Base-by-base conservation (phyloP, 1,140 invertebrate species). In the Orchesella cincta region DNA sequence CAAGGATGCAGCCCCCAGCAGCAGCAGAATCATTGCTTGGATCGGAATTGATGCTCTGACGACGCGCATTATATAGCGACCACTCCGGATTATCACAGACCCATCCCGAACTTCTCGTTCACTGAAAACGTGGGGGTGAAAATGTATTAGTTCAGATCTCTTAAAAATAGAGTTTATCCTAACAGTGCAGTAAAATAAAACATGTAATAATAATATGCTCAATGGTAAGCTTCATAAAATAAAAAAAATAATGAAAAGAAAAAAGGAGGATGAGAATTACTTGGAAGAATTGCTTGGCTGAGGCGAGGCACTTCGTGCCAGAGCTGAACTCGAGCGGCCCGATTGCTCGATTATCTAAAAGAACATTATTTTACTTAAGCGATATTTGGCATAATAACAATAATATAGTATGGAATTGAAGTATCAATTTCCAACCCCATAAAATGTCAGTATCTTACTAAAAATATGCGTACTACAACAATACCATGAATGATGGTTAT, bases 41-140 rank as follows among this genome's bases (percentile, higher is more conserved):
- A 98, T 93, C 34, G 95, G 95, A 78, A 98, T 87, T 18, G 95
- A 96, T 39, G 94, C 93, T 83, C 94, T 89, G 76, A 95, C 88
- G 75, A 96, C 95, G 83, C 95, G 90, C 78, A 92, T 90, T 83
- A 97, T 88, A 88, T 95, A 96, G 62, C 91, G 89, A 83, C 91
- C 91, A 80, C 93, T 91, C 83, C 92, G 90, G 52, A 89, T 87
- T 80, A 94, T 87, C 73, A 91, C 89, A 79, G 90, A 89, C 74
- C 88, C 57, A 85, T 87, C 87, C 83, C 84, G 83, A 86, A 85
- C 79, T 85, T 87, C 86, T 85, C 31, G 62, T 67, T 84, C 85
- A 86, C 86, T 88, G 86, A 52, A 87, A 85, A 85, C 85, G 74
- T 34, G 34, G 31, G 64, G 46, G 51, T 3, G 71, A 71, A 36